phyloP scores from a whole-genome alignment of 2,888 invertebrate genomes.

The Yponomeuta plumbellus region DNA sequence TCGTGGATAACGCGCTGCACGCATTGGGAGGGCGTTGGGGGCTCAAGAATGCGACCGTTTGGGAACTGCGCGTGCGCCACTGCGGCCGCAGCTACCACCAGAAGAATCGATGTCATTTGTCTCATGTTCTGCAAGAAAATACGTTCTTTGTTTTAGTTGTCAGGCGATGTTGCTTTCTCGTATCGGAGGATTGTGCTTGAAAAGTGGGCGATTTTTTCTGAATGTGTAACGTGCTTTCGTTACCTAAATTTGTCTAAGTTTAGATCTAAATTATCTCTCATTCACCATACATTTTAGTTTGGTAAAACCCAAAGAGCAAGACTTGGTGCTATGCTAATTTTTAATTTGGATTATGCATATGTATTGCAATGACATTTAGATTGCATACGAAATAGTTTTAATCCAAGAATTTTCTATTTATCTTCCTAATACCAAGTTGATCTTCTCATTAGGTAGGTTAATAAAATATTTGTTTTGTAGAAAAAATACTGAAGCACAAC shows the following conservation, averaged over 20 bases:
- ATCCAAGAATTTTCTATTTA: background rate
- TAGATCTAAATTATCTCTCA: too few relatives aligned
- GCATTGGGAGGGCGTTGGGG: constrained; percentile 85
- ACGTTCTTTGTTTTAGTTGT: constrained; percentile 7
- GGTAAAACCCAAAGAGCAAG: background rate
- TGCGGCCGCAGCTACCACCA: constrained; percentile 40
- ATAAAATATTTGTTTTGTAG: background rate
- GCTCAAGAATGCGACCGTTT: constrained; percentile 85
- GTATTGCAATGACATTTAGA: background rate
- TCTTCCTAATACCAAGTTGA: background rate
- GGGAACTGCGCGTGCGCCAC: constrained; percentile 80
- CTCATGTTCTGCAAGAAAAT: constrained; percentile 49
- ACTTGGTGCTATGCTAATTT: background rate
- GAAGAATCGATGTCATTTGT: constrained; percentile 36
- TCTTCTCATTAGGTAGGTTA: background rate
- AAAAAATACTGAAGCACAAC: background rate
- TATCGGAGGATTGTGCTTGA: too few relatives aligned
- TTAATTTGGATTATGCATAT: background rate
- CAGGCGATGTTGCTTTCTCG: background rate
- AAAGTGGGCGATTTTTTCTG: background rate
- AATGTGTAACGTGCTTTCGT: background rate
- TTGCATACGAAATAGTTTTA: background rate
- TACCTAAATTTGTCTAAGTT: too few relatives aligned
- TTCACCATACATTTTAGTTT: background rate
- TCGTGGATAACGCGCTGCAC: constrained; percentile 85